Percentiles rank a stretch among this genome's conserved stretches.
These are phyloP conservation scores for Danio albolineatus DNA, from an alignment of 2,797 vertebrate genomes.

Conservation along the genomic window DNA sequence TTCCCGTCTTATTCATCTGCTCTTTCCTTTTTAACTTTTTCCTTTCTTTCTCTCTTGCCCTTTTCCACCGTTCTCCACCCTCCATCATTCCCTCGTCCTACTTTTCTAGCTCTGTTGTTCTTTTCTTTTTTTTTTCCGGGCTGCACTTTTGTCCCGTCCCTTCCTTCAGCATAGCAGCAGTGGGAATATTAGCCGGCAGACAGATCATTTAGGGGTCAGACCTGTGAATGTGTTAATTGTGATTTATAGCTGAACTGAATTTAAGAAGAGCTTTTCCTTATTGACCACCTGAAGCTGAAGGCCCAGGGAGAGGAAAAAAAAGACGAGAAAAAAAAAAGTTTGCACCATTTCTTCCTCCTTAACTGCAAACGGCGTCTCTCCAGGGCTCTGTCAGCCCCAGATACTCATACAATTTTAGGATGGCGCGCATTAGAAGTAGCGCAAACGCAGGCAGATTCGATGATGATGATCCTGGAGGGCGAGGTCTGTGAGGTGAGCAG, in stretches of 20 bases:
- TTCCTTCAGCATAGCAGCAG: constrained; percentile 42
- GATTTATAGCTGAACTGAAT: constrained; percentile 62
- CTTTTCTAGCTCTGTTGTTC: constrained; percentile 48
- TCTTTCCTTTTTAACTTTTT: not conserved
- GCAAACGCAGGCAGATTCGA: constrained; percentile 4
- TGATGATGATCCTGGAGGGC: constrained; percentile 16
- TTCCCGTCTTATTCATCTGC: not conserved
- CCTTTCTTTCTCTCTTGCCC: constrained; percentile 6
- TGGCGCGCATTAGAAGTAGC: not conserved
- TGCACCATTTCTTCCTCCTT: constrained; percentile 36
- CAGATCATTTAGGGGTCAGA: constrained; percentile 65
- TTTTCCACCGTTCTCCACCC: not conserved
- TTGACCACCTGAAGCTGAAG: constrained; percentile 56
- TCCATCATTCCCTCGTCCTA: constrained; percentile 34
- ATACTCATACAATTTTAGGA: constrained; percentile 20
- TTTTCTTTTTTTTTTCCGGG: constrained; percentile 10
- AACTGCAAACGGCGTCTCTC: constrained; percentile 18
- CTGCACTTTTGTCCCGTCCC: constrained; percentile 16
- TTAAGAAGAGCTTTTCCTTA: constrained; percentile 58
- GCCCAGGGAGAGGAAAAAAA: constrained; percentile 10
- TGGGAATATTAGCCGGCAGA: constrained; percentile 62
- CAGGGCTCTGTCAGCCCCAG: constrained; percentile 25
- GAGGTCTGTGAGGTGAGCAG: constrained; percentile 43
- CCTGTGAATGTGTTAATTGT: constrained; percentile 63
- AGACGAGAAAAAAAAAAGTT: constrained; percentile 13